Percentiles rank a stretch among this genome's conserved stretches.
These are phyloP conservation scores for Cynaeus angustus DNA, from an alignment of 2,888 invertebrate species.

Conservation along the genomic window DNA sequence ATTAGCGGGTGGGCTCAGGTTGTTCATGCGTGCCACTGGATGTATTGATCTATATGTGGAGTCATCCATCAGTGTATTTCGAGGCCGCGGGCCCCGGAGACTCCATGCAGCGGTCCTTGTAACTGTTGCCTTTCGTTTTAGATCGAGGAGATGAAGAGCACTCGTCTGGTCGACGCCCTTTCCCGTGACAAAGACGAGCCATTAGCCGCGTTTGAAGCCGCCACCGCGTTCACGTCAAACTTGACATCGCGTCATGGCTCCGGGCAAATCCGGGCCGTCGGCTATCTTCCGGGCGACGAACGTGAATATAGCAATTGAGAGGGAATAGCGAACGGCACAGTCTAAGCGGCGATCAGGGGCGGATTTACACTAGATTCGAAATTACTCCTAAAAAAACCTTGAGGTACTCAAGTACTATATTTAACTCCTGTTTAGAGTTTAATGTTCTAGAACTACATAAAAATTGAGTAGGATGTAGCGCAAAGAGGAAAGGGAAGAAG, in stretches of 20 bases:
- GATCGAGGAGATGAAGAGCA: conserved; percentile 29
- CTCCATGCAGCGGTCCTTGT: conserved; percentile 59
- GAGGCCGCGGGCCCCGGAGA: conserved; percentile 63
- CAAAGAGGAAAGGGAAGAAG: no score
- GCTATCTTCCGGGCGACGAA: conserved; percentile 56
- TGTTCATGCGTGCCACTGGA: conserved; percentile 69
- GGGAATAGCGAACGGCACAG: conserved; percentile 9
- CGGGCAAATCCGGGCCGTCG: conserved; percentile 67
- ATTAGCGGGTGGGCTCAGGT: conserved; percentile 64
- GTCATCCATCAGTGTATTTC: conserved; percentile 70
- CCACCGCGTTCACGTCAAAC: conserved; percentile 62
- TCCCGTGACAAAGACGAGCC: conserved; percentile 56
- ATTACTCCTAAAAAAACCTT: neutral
- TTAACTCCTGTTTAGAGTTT: no score
- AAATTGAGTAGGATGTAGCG: no score
- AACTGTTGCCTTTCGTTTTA: conserved; percentile 42
- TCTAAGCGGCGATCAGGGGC: conserved; percentile 14
- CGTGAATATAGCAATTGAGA: neutral
- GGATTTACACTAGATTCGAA: conserved; percentile 2
- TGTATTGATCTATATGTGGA: conserved; percentile 70
- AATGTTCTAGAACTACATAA: no score
- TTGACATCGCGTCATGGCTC: conserved; percentile 69
- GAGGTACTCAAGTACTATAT: no score
- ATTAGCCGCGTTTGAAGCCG: conserved; percentile 54
- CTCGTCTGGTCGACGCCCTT: conserved; percentile 46